Base-by-base conservation (phyloP, 1,140 invertebrate species). In the Anadara kagoshimensis region DNA sequence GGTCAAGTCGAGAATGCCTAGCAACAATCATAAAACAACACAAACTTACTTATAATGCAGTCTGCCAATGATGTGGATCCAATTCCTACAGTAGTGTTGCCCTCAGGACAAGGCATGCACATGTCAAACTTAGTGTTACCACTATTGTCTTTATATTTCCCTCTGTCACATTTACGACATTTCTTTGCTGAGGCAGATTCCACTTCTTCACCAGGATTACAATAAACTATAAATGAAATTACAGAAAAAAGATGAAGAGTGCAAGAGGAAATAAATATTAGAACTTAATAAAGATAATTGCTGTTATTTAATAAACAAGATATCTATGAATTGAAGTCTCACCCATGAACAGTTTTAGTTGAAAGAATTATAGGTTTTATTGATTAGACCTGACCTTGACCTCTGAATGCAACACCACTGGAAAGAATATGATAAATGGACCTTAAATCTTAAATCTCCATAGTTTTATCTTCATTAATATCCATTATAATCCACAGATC, bases 141-240 rank as follows among this genome's bases (percentile, higher is more conserved):
- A 53, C 43, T 29, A 36, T 67, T 67, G 29, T 36, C 29, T 7
- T 36, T 36, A 56, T 67, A 67, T 16, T 56, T 20, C 18, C 64
- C 64, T 56, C 64, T 36, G 20, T 11, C 22, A 67, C 64, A 67
- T 43, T 26, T 8, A 16, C 12, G 26, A 67, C 64, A 67, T n/a
- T 49, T 56, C 26, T 54, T 44, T 44, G 29, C 41, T n/a, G 29
- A 36, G 11, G 49, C 64, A 43, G 51, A 24, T 29, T 44, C 11
- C 29, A 56, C 36, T 43, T 67, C 64, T 54, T 54, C 41, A 18
- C 64, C 64, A 18, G 26, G 24, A 12, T 51, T 29, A 43, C 64
- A 67, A 22, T 56, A 67, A 56, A 67, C 64, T 67, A 29, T 29
- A 49, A 51, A 22, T 36, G 29, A 36, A 36, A 36, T 3, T 36